Evolutionary conservation across 2,113 vertebrate species (phyloP), one percentile per base, ranked within the genome.

Genomic region (Podarcis raffonei): DNA sequence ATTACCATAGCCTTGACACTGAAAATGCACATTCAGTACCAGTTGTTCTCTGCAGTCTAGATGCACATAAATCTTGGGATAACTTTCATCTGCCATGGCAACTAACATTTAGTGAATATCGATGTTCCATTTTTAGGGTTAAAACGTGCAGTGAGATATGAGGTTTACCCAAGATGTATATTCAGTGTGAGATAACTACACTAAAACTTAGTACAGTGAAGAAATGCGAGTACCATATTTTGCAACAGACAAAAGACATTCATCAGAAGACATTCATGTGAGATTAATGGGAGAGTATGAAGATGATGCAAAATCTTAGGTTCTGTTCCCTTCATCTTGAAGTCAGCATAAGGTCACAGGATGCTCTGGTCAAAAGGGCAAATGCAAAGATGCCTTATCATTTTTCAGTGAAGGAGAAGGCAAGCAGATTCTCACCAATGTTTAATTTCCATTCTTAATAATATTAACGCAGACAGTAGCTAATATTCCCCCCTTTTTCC

Each of bases 1-100:
- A 95, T 96, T 94, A 92, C 91, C 92, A 89, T 3, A 94, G 88
- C 90, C 95, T 72, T 94, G 95, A 96, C 95, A 96, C 94, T 83
- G 91, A 94, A 96, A 96, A 96, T 94, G 96, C 77, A 22, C 25
- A 93, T 30, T 95, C 79, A 42, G 82, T 93, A 94, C 94, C 95
- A 96, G 91, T 86, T 93, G 93, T 89, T 91, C 95, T 92, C 95
- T 95, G 92, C 91, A 92, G 90, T 93, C 92, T 92, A 94, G 95
- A 94, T 87, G 86, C 90, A 90, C 91, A 92, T 92, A 93, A 0
- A 0, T 95, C 92, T 94, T 88, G 74, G 91, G 90, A 95, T 88
- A 90, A 89, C 88, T 96, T 94, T 93, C 94, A 96, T 93, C 88
- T 94, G 94, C 77, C 89, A 77, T 94, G 91, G 93, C 94, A 96